Evolutionary conservation across 2,888 invertebrate genomes (phyloP), one percentile per base, ranked within the genome.

Genomic region (Catocala nupta): DNA sequence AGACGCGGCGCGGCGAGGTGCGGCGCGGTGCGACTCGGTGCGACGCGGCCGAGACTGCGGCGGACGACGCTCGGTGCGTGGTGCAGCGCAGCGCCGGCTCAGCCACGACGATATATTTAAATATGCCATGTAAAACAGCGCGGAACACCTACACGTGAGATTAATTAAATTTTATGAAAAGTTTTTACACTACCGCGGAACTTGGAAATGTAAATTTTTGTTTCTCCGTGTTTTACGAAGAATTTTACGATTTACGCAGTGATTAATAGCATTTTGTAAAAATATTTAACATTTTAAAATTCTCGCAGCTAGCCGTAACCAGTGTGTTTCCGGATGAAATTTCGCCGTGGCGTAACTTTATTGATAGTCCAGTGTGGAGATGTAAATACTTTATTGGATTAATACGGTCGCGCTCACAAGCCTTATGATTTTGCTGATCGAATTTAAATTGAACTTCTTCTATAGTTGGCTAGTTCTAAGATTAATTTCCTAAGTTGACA

Each of bases 81-180:
- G 50, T 65, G 64, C 66, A 67, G 34, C 49, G 34, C 39, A 39
- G 39, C 56, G 44, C 58, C 39, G 58, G 53, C 54, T 55, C 47
- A 42, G 25, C 16, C 45, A 39, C 51, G 12, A 61, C 57, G 60
- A 72, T 75, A 70, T 69, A 78, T 75, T 77, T 77, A 64, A 73
- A 68, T 63, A 65, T 70, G 71, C 65, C 61, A 72, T 75, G 71
- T 70, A 77, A 82, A 81, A 81, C 65, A 65, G 57, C 66, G 13
- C 63, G 60, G 51, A 76, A 75, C 77, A 77, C 71, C 72, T 71
- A 77, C 77, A 71, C 73, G 75, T 68, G 66, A 80, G 68, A 80
- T 82, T 83, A 82, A 82, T 82, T 82, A 80, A 78, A 82, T 80
- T 80, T 77, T 73, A 80, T 78, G 69, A 80, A 82, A 69, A 77